Conservation (phyloP, 2,888 invertebrate genomes). For the Abscondita cerata region DNA sequence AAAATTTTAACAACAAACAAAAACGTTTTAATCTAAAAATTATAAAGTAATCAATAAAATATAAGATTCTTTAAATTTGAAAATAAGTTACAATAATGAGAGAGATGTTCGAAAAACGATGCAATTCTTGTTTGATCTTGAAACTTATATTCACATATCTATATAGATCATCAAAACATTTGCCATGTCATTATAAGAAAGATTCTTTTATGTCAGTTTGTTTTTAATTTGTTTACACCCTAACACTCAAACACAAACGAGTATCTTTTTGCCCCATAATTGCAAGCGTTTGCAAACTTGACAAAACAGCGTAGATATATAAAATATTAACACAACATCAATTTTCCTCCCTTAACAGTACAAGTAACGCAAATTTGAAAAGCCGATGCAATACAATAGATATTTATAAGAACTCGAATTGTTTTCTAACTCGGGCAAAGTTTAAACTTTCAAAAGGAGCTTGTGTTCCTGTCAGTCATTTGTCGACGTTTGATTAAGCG, state of each 20-base stretch:
- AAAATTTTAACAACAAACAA: too few relatives aligned
- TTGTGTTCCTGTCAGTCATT: conserved; percentile 26
- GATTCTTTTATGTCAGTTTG: too few relatives aligned
- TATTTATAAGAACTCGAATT: conserved; percentile 11
- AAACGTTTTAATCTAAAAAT: too few relatives aligned
- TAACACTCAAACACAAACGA: background rate
- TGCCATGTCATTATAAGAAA: too few relatives aligned
- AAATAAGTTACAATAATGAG: too few relatives aligned
- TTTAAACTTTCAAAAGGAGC: conserved; percentile 19
- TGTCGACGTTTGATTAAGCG: conserved; percentile 27
- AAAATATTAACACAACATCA: conserved; percentile 1
- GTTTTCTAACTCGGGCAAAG: conserved; percentile 11
- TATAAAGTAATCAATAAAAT: too few relatives aligned
- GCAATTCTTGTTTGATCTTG: too few relatives aligned
- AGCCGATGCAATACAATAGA: conserved; percentile 9
- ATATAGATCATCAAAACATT: too few relatives aligned
- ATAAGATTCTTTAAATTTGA: too few relatives aligned
- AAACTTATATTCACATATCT: too few relatives aligned
- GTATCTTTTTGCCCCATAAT: conserved; percentile 1
- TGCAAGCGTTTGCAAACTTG: background rate
- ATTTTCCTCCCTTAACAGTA: conserved; percentile 1
- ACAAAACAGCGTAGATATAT: conserved; percentile 5
- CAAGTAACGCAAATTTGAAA: background rate
- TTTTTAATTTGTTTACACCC: background rate
- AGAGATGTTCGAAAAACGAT: too few relatives aligned